phyloP scores from a whole-genome alignment of 2,113 vertebrate genomes.

The Galeopterus variegatus region DNA sequence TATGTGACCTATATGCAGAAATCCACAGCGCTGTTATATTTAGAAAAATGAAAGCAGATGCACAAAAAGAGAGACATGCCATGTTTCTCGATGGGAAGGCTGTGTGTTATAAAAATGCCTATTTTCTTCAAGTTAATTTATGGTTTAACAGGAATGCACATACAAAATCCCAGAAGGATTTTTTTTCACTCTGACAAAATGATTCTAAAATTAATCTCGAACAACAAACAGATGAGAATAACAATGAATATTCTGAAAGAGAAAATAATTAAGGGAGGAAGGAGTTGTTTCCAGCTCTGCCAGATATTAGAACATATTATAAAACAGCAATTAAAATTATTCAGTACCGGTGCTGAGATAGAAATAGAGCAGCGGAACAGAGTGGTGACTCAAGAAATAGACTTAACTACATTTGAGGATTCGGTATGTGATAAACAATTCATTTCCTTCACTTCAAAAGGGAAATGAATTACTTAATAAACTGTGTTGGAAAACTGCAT shows the following conservation, averaged over 20 bases:
- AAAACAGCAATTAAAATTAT: constrained; percentile 84
- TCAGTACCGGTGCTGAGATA: constrained; percentile 58
- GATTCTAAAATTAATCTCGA: constrained; percentile 84
- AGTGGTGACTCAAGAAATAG: constrained; percentile 59
- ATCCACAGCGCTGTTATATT: constrained; percentile 66
- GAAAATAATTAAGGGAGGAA: constrained; percentile 81
- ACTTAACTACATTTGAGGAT: constrained; percentile 75
- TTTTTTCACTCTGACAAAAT: constrained; percentile 74
- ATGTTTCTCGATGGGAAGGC: constrained; percentile 18
- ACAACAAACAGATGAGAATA: constrained; percentile 85
- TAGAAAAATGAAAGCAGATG: constrained; percentile 67
- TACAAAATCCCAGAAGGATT: constrained; percentile 71
- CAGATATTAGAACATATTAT: constrained; percentile 82
- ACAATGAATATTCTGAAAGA: constrained; percentile 81
- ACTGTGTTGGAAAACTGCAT: constrained; percentile 72
- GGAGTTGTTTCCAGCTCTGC: constrained; percentile 62
- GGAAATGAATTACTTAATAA: constrained; percentile 79
- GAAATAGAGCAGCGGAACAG: constrained; percentile 62
- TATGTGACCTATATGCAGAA: constrained; percentile 61
- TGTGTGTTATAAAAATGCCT: constrained; percentile 63
- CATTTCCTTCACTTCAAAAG: constrained; percentile 72
- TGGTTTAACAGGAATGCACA: constrained; percentile 72
- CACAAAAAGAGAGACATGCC: constrained; percentile 49
- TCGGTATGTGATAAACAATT: constrained; percentile 63
- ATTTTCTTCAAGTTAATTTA: constrained; percentile 80